These are phyloP conservation scores for Temnothorax unifasciatus DNA, from an alignment of 2,888 invertebrate genomes.

Conservation along the genomic window DNA sequence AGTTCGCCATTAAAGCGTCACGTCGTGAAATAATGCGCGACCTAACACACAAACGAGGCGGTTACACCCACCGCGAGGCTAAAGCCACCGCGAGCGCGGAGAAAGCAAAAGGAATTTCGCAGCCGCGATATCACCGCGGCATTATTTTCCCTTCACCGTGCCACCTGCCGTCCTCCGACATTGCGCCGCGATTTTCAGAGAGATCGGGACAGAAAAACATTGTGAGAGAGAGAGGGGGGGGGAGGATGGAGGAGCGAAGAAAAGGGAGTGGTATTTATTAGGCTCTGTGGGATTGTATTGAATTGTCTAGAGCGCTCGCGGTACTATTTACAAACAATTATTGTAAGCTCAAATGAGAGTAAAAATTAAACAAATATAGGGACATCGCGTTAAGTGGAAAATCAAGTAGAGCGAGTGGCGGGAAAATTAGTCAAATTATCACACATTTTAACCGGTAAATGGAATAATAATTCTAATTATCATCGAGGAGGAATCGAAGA, in stretches of 20 bases:
- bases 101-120: slow-evolving; percentile 77
- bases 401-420: background rate
- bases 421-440: background rate
- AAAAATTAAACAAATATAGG: slow-evolving; percentile 1
- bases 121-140: slow-evolving; percentile 73
- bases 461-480: slow-evolving; percentile 27
- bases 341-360: background rate
- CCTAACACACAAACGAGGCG: slow-evolving; percentile 68
- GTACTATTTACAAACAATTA: background rate
- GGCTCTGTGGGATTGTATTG: background rate
- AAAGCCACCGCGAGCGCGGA: slow-evolving; percentile 66
- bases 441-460: background rate
- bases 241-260: background rate
- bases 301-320: background rate
- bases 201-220: slow-evolving; percentile 28
- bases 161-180: slow-evolving; percentile 75
- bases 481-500: slow-evolving; percentile 13
- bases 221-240: slow-evolving; percentile 14
- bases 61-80: slow-evolving; percentile 72
- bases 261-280: background rate
- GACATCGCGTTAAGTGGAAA: background rate
- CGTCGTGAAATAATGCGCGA: slow-evolving; percentile 72
- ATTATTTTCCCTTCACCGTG: slow-evolving; percentile 76
- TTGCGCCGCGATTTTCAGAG: slow-evolving; percentile 76
- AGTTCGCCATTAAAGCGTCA: slow-evolving; percentile 72